Evolutionary conservation across 2,888 invertebrate species (phyloP).

Genomic region (Aspidiotus rigidus): DNA sequence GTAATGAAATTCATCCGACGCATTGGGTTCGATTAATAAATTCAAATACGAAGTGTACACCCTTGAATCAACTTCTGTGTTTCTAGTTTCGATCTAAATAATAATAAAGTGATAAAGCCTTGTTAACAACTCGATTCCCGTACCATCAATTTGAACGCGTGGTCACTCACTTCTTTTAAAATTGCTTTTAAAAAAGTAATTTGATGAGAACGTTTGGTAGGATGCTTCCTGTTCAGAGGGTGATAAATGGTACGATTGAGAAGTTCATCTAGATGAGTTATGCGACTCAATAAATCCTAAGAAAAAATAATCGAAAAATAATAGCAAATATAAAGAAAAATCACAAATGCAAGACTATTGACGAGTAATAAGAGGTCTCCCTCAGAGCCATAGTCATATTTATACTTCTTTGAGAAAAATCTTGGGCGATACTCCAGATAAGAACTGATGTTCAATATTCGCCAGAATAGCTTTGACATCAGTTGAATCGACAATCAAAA

Average conservation of each 20-base stretch:
- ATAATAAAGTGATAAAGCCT: neutral
- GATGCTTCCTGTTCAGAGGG: slow-evolving; percentile 45
- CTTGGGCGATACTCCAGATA: neutral
- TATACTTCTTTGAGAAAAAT: neutral
- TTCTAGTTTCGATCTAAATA: slow-evolving; percentile 47
- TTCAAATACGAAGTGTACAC: slow-evolving; percentile 54
- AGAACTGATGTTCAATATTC: neutral
- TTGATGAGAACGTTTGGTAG: slow-evolving; percentile 55
- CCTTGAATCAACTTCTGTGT: slow-evolving; percentile 54
- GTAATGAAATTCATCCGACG: slow-evolving; percentile 42
- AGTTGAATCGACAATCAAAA: no score
- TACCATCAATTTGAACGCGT: no score
- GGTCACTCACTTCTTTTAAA: no score
- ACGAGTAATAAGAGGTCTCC: neutral
- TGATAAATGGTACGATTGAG: slow-evolving; percentile 44
- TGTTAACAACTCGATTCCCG: no score
- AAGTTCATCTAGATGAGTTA: slow-evolving; percentile 9
- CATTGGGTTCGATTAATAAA: slow-evolving; percentile 44
- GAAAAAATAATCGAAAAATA: neutral
- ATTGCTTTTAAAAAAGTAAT: slow-evolving; percentile 53
- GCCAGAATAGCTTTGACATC: neutral
- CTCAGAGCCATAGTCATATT: neutral
- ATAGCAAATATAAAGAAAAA: neutral
- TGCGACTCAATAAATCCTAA: slow-evolving; percentile 24
- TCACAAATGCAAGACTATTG: neutral